Percentiles rank a stretch among this genome's conserved stretches.
These are phyloP conservation scores for Teinopalpus imperialis DNA, from an alignment of 2,888 invertebrate genomes.

Conservation along the genomic window DNA sequence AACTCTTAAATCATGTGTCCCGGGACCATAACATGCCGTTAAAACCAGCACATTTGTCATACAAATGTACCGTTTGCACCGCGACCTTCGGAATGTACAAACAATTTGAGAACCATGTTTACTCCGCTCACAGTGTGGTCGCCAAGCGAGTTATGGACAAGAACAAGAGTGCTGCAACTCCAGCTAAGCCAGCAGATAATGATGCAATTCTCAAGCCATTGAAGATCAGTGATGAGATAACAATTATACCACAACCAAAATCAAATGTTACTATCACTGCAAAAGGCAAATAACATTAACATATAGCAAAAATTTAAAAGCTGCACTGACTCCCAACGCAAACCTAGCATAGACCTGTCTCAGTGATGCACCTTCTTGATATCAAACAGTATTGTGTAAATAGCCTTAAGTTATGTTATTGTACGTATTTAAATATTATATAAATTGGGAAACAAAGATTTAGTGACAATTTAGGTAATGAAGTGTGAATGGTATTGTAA, in stretches of 20 bases:
- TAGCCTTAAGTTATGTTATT: conserved; percentile 55
- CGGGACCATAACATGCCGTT: conserved; percentile 96
- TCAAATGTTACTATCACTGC: conserved; percentile 70
- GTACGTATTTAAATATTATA: conserved; percentile 56
- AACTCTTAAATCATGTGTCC: conserved; percentile 95
- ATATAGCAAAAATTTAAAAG: conserved; percentile 40
- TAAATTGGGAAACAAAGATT: conserved; percentile 49
- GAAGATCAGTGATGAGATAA: conserved; percentile 95
- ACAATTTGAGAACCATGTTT: conserved; percentile 97
- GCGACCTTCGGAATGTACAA: conserved; percentile 98
- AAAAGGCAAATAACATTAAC: conserved; percentile 71
- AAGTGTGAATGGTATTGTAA: conserved; percentile 52
- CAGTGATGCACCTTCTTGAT: conserved; percentile 53
- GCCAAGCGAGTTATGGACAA: conserved; percentile 93
- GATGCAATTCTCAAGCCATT: conserved; percentile 90
- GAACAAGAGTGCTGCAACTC: conserved; percentile 74
- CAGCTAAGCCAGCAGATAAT: conserved; percentile 49
- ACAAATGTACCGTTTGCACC: conserved; percentile 97
- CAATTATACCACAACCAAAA: conserved; percentile 93
- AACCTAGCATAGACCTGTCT: conserved; percentile 46
- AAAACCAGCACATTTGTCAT: conserved; percentile 95
- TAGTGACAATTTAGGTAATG: conserved; percentile 57
- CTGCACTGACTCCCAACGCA: conserved; percentile 37
- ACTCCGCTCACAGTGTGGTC: conserved; percentile 95
- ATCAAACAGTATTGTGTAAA: conserved; percentile 75